These are phyloP conservation scores for Ricordea florida DNA, from an alignment of 92 coral and sea anemone genomes.

Conservation along the genomic window DNA sequence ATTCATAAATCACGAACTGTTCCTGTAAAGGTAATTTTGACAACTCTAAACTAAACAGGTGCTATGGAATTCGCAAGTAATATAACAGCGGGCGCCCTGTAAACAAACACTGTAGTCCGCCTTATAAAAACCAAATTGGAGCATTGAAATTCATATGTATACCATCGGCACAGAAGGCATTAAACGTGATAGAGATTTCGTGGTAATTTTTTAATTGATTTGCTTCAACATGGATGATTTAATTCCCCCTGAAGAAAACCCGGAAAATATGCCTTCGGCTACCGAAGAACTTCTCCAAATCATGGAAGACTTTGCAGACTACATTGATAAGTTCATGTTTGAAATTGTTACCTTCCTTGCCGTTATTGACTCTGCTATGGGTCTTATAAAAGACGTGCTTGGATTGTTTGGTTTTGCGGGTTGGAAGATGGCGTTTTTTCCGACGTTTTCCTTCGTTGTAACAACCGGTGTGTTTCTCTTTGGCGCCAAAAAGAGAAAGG, in stretches of 20 bases:
- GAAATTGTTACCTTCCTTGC: conserved; percentile 91
- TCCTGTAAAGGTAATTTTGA: too few relatives aligned
- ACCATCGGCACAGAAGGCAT: too few relatives aligned
- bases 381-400: conserved; percentile 81
- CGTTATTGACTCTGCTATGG: conserved; percentile 87
- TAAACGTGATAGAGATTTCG: too few relatives aligned
- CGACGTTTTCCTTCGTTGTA: conserved; percentile 81
- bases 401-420: conserved; percentile 82
- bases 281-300: conserved; percentile 85
- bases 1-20: too few relatives aligned
- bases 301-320: conserved; percentile 85
- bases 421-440: conserved; percentile 91
- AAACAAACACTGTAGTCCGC: too few relatives aligned
- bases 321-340: conserved; percentile 91
- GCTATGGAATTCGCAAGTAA: too few relatives aligned
- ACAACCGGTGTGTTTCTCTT: conserved; percentile 83
- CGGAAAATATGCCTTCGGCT: conserved; percentile 69
- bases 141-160: too few relatives aligned
- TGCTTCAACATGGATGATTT: conserved; percentile 28
- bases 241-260: conserved; percentile 29
- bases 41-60: too few relatives aligned
- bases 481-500: conserved; percentile 89
- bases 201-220: too few relatives aligned
- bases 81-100: too few relatives aligned
- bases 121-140: too few relatives aligned